phyloP scores from a whole-genome alignment of 2,888 invertebrate species.

The Melanophora roralis region DNA sequence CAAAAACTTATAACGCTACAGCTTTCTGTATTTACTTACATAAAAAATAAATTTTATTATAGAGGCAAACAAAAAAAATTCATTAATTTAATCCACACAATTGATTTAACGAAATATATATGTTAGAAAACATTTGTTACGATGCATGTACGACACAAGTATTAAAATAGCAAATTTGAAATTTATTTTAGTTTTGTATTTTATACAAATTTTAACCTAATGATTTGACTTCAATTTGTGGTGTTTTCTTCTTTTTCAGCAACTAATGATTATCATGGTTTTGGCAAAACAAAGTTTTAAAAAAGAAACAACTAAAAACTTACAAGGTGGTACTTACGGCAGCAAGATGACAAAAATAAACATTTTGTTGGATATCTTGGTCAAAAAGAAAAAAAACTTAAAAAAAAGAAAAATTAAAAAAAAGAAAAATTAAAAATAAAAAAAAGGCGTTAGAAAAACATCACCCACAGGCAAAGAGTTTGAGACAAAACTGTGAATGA shows the following conservation, averaged over 20 bases:
- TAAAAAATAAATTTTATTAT: conserved; percentile 8
- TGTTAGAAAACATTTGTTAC: conserved; percentile 52
- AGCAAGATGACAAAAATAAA: conserved; percentile 33
- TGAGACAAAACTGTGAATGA: neutral
- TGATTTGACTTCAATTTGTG: conserved; percentile 31
- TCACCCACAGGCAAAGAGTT: neutral
- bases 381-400: conserved; percentile 41
- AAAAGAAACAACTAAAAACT: neutral
- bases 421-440: neutral
- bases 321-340: conserved; percentile 31
- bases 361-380: conserved; percentile 44
- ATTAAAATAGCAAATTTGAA: conserved; percentile 52
- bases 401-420: conserved; percentile 15
- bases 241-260: conserved; percentile 41
- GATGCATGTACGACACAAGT: conserved; percentile 48
- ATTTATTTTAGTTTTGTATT: conserved; percentile 54
- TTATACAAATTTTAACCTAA: conserved; percentile 49
- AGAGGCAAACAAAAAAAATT: neutral
- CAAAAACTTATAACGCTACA: too few relatives aligned
- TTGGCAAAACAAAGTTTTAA: conserved; percentile 4
- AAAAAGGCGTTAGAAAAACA: neutral
- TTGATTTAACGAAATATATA: conserved; percentile 37
- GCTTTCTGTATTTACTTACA: neutral
- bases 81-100: conserved; percentile 40
- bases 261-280: conserved; percentile 56